phyloP scores from a whole-genome alignment of 2,888 invertebrate genomes.

The Apamea crenata region DNA sequence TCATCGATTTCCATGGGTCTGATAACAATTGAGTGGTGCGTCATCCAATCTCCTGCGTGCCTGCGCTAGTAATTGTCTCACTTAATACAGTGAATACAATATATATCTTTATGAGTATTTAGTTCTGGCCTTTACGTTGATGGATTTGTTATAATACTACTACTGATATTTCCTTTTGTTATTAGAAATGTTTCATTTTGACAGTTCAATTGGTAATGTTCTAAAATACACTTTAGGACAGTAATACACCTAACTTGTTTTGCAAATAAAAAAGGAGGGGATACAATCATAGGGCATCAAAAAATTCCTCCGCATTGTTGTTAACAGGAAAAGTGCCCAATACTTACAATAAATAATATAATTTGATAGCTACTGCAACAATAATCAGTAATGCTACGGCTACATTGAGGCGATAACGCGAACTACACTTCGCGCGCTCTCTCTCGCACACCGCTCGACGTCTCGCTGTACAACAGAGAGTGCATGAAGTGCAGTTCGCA shows the following conservation, averaged over 20 bases:
- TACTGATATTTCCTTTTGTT: conserved; percentile 24
- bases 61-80: conserved; percentile 63
- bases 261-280: background rate
- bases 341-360: background rate
- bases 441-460: too few species aligned
- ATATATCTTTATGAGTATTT: conserved; percentile 21
- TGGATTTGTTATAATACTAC: conserved; percentile 20
- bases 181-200: background rate
- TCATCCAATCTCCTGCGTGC: conserved; percentile 67
- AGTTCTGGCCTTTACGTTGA: conserved; percentile 42
- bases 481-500: too few species aligned
- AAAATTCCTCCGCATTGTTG: too few species aligned
- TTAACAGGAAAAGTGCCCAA: too few species aligned
- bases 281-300: too few species aligned
- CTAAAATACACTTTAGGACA: background rate
- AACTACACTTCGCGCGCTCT: too few species aligned
- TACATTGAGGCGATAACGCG: too few species aligned
- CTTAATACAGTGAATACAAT: conserved; percentile 45
- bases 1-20: conserved; percentile 71
- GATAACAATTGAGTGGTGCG: conserved; percentile 69
- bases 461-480: too few species aligned
- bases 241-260: background rate
- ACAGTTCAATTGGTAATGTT: background rate
- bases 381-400: too few species aligned
- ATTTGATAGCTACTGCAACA: background rate